phyloP scores from a whole-genome alignment of 2,888 invertebrate species.

The Onthophagus sagittarius region DNA sequence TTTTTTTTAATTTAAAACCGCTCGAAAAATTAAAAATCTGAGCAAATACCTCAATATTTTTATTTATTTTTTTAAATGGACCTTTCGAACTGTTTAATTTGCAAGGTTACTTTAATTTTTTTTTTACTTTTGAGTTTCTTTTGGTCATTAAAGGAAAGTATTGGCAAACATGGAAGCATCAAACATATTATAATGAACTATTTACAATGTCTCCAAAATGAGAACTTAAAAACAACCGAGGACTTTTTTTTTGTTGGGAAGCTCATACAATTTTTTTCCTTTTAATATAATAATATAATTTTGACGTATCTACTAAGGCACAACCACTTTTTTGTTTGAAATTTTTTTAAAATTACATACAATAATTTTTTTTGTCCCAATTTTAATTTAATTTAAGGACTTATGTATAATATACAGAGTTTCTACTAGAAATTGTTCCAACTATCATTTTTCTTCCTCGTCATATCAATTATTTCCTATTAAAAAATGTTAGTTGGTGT shows the following conservation, averaged over 20 bases:
- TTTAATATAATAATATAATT: conserved; percentile 38
- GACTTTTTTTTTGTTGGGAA: conserved; percentile 7
- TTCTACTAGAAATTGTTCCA: neutral
- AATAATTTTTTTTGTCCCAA: neutral
- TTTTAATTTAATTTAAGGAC: neutral
- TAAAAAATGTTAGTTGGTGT: neutral
- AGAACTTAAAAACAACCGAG: neutral
- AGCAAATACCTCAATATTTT: conserved; percentile 36
- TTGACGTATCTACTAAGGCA: conserved; percentile 48
- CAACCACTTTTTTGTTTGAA: conserved; percentile 35
- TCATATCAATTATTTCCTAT: neutral
- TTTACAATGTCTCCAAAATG: conserved; percentile 5
- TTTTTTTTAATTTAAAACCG: neutral
- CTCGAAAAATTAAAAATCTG: conserved; percentile 25
- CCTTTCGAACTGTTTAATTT: neutral
- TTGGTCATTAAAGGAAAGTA: neutral
- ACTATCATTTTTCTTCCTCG: neutral
- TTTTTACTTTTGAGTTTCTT: neutral
- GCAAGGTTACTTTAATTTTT: neutral
- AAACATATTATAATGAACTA: conserved; percentile 5
- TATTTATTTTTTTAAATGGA: neutral
- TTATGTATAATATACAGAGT: neutral
- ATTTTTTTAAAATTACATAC: neutral
- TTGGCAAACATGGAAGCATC: conserved; percentile 6
- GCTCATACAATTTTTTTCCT: conserved; percentile 28